A percentile compares a stretch with the other conserved stretches of the same genome.
Evolutionary conservation across 2,797 vertebrate species (phyloP).

Genomic region (Smutsia temminckii): DNA sequence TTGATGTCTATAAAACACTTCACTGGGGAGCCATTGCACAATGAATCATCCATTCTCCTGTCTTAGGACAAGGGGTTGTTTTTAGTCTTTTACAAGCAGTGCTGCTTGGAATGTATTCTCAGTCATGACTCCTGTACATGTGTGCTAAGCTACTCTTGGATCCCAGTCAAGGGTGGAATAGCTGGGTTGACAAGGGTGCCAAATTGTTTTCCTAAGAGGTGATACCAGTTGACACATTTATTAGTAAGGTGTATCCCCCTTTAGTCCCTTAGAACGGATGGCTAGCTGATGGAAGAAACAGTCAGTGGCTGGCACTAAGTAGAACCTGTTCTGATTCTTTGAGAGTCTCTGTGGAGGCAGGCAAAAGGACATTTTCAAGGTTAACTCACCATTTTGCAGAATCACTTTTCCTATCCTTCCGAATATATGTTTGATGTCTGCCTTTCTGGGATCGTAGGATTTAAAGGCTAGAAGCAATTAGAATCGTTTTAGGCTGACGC

Average conservation of each 20-base stretch:
- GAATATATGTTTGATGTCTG: background rate
- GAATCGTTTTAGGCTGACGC: background rate
- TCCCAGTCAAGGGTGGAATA: background rate
- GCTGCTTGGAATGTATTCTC: background rate
- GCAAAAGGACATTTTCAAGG: background rate
- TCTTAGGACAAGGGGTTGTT: too few relatives aligned
- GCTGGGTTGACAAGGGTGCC: rapidly evolving
- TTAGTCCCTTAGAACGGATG: background rate
- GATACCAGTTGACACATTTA: background rate
- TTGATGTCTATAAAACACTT: too few relatives aligned
- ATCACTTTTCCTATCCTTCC: background rate
- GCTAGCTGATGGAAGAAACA: too few relatives aligned
- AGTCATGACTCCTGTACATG: rapidly evolving
- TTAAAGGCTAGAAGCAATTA: background rate
- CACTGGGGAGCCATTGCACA: background rate
- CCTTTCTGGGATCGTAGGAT: background rate
- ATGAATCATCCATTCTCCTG: background rate
- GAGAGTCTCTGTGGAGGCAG: background rate
- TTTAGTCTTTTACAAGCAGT: background rate
- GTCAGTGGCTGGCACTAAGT: too few relatives aligned
- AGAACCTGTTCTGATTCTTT: background rate
- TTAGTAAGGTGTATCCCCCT: background rate
- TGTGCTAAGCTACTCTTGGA: background rate
- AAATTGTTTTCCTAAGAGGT: background rate
- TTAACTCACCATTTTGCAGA: background rate